Base-by-base conservation (phyloP, 2,888 invertebrate species). In the Mesorhabditis spiculigera region DNA sequence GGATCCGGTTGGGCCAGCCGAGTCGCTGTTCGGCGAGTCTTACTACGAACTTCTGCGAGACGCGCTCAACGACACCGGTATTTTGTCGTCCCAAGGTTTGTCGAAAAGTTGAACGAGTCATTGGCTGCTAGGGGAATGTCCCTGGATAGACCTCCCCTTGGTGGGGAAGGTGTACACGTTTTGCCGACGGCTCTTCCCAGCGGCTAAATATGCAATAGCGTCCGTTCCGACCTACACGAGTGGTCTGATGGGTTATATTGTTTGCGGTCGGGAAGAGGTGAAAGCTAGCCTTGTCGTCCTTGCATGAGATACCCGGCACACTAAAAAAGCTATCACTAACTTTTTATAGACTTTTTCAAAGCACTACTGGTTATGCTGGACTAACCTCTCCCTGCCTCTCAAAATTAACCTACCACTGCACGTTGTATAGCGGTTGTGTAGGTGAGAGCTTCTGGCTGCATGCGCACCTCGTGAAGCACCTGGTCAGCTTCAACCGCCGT, bases 161-260 rank as follows among this genome's bases (percentile, higher is more conserved):
- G 92, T 95, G 0, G 89, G 90, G 45, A 90, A 90, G 70, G 93
- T 94, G 45, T 58, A 74, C 50, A 58, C 65, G 45, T 67, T 70
- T 28, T 67, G 73, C 83, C 89, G 89, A 74, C 89, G 90, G 61
- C 90, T 93, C 75, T 97, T 94, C 86, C 90, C 92, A 0, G 89
- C 90, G 0, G 92, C 92, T 0, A 90, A 90, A 0, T 96, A 94
- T 86, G 93, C 92, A 0, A 90, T 90, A 68, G 91, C 92, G 0
- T 91, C 92, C 6, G 93, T 95, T 1, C 95, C 97, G 0, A 94
- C 95, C 0, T 97, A 97, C 87, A 96, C 97, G 0, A 92, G 93
- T 44, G 97, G 97, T 0, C 93, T 94, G 87, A 97, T 97, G 79
- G 96, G 97, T 0, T 95, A 94, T 86, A 90, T 95, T 1, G 89